Conservation (phyloP, 2,888 invertebrate genomes). For the Aspidiotus destructor region DNA sequence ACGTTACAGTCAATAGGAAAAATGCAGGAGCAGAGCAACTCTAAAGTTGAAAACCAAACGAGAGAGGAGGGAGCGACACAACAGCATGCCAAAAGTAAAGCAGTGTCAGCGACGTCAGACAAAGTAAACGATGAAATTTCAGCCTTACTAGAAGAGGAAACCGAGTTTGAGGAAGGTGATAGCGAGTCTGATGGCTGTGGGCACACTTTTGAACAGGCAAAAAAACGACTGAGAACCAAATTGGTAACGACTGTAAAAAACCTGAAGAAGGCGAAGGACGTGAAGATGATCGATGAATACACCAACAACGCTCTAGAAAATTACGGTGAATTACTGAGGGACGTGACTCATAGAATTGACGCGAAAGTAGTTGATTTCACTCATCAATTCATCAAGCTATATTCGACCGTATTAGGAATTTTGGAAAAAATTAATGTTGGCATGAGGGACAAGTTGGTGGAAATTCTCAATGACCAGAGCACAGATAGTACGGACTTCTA, state of each 20-base stretch:
- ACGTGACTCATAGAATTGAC: slow-evolving; percentile 6
- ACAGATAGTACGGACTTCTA: neutral
- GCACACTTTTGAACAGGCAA: slow-evolving; percentile 9
- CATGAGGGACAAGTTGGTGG: slow-evolving; percentile 13
- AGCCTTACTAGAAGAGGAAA: neutral
- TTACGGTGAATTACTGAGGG: slow-evolving; percentile 8
- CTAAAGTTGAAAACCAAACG: neutral
- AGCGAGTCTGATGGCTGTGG: slow-evolving; percentile 13
- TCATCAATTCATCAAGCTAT: slow-evolving; percentile 14
- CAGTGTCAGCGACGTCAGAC: neutral
- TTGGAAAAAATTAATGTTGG: slow-evolving; percentile 21
- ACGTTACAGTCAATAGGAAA: neutral
- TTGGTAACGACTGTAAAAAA: slow-evolving; percentile 9
- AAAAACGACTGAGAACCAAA: slow-evolving; percentile 11
- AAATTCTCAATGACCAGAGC: slow-evolving; percentile 1
- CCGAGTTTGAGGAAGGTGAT: neutral
- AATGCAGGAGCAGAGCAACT: too few relatives aligned
- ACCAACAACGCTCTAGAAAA: slow-evolving; percentile 9
- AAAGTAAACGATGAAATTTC: neutral
- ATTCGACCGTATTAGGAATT: slow-evolving; percentile 8
- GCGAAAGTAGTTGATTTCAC: slow-evolving; percentile 6
- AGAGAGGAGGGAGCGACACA: neutral
- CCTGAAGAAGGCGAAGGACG: neutral
- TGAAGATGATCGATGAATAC: slow-evolving; percentile 15
- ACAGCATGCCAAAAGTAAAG: neutral